Evolutionary conservation across 2,888 invertebrate species (phyloP), one percentile per base, ranked within the genome.

Genomic region (Paralinhomoeus sp.): DNA sequence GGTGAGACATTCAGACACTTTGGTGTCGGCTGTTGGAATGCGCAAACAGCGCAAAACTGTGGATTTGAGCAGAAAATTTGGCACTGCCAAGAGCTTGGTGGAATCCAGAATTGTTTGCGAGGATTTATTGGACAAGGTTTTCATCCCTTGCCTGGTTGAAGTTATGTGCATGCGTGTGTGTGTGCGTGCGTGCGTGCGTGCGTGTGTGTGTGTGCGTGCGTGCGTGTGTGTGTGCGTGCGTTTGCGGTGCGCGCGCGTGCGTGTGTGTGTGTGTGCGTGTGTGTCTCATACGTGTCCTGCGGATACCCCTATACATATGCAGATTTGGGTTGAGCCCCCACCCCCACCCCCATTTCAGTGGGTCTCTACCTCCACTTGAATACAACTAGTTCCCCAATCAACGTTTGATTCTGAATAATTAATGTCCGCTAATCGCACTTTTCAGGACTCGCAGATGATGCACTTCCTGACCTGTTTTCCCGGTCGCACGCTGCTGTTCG

Each of bases 401-500:
- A n/a, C n/a, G n/a, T n/a, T n/a, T n/a, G n/a, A n/a, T n/a, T n/a
- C n/a, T n/a, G n/a, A n/a, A n/a, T n/a, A n/a, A n/a, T n/a, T n/a
- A n/a, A n/a, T 48, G 12, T 47, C 31, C 31, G 15, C 31, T 12
- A 20, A 5, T 37, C 17, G 7, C 12, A 5, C 2, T 12, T 53
- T 52, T 24, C 55, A 93, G 65, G 93, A 97, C 64, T 75, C 76
- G 42, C 82, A 85, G 60, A 67, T 97, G 2, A 89, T 82, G 63
- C 93, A 91, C 61, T 80, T 97, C 56, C 63, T 72, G 47, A 51
- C 62, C 78, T 64, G 82, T 76, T 70, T 87, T 78, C 76, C 78
- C 0, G 91, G 89, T 0, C 69, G 89, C 41, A 87, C 87, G 0
- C 74, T 97, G 33, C 78, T 97, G 35, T 97, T 97, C 57, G 63